phyloP scores from a whole-genome alignment of 2,113 vertebrate species.

The Grallaria varia region DNA sequence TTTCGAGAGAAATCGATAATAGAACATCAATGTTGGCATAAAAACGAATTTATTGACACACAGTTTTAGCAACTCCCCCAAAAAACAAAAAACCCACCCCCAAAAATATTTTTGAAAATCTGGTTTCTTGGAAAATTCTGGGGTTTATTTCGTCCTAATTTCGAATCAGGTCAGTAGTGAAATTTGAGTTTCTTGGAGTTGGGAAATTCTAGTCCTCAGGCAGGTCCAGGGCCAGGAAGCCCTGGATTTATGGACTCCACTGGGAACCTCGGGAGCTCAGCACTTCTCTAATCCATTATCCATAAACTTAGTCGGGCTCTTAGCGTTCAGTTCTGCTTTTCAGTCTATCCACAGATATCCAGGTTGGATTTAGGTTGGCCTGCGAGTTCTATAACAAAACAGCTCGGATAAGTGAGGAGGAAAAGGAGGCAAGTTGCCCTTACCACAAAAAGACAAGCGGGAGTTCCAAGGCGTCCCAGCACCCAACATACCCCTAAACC shows the following conservation, averaged over 20 bases:
- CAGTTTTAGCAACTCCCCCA: not conserved
- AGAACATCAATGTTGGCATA: not conserved
- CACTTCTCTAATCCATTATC: conserved; percentile 54
- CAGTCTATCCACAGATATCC: not conserved
- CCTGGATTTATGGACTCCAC: not conserved
- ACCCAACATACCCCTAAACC: not conserved
- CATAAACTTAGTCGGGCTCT: conserved; percentile 20
- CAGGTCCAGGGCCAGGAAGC: not conserved
- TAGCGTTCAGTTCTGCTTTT: not conserved
- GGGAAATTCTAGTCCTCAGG: not conserved
- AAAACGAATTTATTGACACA: conserved; percentile 29
- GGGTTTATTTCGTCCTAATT: not conserved
- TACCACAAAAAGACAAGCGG: not conserved
- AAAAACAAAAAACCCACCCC: not conserved
- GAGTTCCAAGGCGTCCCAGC: not conserved
- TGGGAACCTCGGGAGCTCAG: conserved; percentile 3
- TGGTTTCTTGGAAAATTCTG: not conserved
- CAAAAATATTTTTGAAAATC: not conserved
- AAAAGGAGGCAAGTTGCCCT: not conserved
- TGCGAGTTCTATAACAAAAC: conserved; percentile 14
- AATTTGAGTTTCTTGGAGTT: not conserved
- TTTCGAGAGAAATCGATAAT: not conserved
- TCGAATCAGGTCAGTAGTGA: not conserved
- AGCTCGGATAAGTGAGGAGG: not conserved
- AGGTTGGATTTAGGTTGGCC: not conserved